Conservation (phyloP, 2,113 vertebrate species). For the Chloropsis cyanopogon region DNA sequence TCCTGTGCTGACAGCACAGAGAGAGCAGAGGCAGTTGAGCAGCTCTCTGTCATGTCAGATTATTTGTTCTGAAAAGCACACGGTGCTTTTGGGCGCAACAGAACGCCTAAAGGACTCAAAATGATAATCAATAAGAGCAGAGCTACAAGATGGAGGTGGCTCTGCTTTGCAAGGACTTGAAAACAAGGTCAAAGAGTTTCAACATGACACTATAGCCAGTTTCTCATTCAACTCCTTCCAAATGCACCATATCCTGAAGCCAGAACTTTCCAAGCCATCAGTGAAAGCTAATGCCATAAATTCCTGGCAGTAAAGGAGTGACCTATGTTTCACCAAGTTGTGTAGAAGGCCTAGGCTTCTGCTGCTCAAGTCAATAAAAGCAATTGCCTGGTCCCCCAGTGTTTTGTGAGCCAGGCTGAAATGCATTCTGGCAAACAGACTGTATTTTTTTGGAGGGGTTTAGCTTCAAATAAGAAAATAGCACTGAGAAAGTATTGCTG, state of each 20-base stretch:
- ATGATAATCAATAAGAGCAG: slow-evolving; percentile 7
- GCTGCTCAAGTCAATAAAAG: not conserved
- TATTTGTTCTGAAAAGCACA: not conserved
- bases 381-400: rapidly evolving
- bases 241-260: not conserved
- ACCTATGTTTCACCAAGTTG: not conserved
- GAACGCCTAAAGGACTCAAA: not conserved
- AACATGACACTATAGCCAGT: not conserved
- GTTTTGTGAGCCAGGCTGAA: not conserved
- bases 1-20: not conserved
- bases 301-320: not conserved
- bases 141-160: not conserved
- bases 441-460: not conserved
- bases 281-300: not conserved
- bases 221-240: not conserved
- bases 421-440: not conserved
- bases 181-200: slow-evolving; percentile 17
- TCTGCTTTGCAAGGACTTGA: not conserved
- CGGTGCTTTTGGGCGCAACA: not conserved
- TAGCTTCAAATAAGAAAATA: not conserved
- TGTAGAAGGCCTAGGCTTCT: not conserved
- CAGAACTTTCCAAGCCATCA: not conserved
- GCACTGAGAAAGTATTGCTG: not conserved
- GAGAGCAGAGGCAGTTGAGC: not conserved
- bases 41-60: slow-evolving; percentile 16